A percentile compares a stretch with the other conserved stretches of the same genome.
phyloP scores from a whole-genome alignment of 2,797 vertebrate species.

The Falco berigora region DNA sequence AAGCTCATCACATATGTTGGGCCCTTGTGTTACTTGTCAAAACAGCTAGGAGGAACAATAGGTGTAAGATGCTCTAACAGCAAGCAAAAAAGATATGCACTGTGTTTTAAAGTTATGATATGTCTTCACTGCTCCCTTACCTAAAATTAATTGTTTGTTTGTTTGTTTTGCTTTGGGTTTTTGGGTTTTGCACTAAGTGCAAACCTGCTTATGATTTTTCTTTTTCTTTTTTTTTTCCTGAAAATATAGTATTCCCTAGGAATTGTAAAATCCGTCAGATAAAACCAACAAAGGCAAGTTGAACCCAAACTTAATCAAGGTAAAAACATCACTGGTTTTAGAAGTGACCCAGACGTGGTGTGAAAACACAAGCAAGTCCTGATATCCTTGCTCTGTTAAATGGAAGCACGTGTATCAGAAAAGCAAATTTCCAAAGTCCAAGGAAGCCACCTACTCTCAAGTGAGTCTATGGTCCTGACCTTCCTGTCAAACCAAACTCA shows the following conservation, averaged over 20 bases:
- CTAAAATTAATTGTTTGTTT: not conserved
- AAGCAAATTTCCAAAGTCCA: not conserved
- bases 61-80: not conserved
- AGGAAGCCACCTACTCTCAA: not conserved
- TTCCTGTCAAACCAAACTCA: not conserved
- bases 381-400: not conserved
- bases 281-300: not conserved
- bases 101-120: not conserved
- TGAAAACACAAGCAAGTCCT: not conserved
- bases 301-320: not conserved
- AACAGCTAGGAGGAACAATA: not conserved
- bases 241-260: not conserved
- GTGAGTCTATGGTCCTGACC: accelerated
- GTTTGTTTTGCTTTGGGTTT: not conserved
- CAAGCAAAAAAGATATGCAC: not conserved
- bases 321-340: not conserved
- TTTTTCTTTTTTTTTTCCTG: too few relatives aligned
- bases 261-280: not conserved
- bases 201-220: not conserved
- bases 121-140: not conserved
- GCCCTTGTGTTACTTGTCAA: not conserved
- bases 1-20: not conserved
- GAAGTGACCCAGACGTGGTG: not conserved
- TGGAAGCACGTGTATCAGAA: not conserved
- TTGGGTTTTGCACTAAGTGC: not conserved